Conservation (phyloP, 2,113 vertebrate genomes). For the Callipepla californica region DNA sequence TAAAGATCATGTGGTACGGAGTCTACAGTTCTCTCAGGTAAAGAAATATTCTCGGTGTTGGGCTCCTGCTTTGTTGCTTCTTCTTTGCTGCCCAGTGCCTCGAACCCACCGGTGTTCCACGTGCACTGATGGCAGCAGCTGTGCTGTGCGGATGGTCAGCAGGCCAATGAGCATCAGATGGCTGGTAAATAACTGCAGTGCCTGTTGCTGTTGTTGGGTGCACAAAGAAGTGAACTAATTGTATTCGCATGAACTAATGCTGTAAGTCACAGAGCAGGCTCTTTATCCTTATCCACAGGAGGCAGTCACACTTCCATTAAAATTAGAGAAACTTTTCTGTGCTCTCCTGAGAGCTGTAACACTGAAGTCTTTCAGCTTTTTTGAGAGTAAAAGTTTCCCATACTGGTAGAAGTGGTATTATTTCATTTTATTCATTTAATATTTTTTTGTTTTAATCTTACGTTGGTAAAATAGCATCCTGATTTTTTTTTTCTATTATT, state of each 20-base stretch:
- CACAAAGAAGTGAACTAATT: not conserved
- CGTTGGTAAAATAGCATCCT: constrained; percentile 15
- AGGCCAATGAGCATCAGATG: not conserved
- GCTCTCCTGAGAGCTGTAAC: constrained; percentile 17
- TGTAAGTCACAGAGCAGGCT: not conserved
- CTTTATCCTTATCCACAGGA: not conserved
- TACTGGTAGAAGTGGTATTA: constrained; percentile 26
- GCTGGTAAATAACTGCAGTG: not conserved
- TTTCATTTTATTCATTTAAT: constrained; percentile 21
- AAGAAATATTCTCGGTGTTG: not conserved
- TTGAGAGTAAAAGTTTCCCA: constrained; percentile 44
- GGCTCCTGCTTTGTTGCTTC: not conserved
- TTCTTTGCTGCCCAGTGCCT: not conserved
- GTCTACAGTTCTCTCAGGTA: not conserved
- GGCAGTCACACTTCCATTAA: not conserved
- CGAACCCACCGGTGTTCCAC: not conserved
- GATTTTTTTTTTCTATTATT: not conserved
- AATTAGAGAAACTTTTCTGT: not conserved
- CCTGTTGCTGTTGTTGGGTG: not conserved
- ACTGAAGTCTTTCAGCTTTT: constrained; percentile 39
- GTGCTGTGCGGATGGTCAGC: fast-evolving
- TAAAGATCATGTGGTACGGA: not conserved
- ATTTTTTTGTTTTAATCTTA: not conserved
- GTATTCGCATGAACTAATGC: not conserved
- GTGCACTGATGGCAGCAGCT: not conserved